A percentile compares a stretch with the other conserved stretches of the same genome.
Evolutionary conservation across 2,888 invertebrate genomes (phyloP).

Genomic region (Teleiodes luculella): DNA sequence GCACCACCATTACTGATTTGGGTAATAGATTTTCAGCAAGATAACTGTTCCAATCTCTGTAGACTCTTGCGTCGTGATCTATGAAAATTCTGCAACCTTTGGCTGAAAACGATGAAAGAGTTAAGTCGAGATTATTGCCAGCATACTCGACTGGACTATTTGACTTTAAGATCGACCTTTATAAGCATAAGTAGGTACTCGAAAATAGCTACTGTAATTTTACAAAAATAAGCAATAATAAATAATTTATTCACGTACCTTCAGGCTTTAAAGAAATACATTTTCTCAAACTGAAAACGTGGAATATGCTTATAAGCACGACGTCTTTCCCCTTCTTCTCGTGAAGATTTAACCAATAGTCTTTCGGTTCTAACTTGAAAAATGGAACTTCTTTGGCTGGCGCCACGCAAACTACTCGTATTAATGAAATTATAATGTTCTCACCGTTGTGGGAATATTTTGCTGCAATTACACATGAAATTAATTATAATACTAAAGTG

Average conservation of each 20-base stretch:
- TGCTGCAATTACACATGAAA: constrained; percentile 24
- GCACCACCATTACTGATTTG: constrained; percentile 37
- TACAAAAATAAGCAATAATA: too few relatives aligned
- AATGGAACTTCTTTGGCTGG: constrained; percentile 26
- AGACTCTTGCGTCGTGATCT: constrained; percentile 38
- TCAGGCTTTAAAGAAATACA: constrained; percentile 28
- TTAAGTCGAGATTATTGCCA: too few relatives aligned
- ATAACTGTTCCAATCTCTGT: constrained; percentile 32
- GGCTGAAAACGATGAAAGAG: constrained; percentile 22
- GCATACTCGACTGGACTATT: too few relatives aligned
- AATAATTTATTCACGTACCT: constrained; percentile 27
- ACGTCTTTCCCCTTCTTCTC: constrained; percentile 30
- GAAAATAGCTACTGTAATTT: too few relatives aligned
- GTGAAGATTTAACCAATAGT: constrained; percentile 35
- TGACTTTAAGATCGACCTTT: too few relatives aligned
- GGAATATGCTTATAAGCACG: constrained; percentile 31
- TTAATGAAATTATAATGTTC: constrained; percentile 30
- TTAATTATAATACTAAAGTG: too few relatives aligned
- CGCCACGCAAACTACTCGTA: constrained; percentile 32
- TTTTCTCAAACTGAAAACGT: constrained; percentile 35
- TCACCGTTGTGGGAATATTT: constrained; percentile 34
- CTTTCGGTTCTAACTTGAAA: constrained; percentile 26
- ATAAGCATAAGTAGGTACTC: too few relatives aligned
- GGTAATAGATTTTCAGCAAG: constrained; percentile 31
- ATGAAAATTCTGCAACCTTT: constrained; percentile 34